Base-by-base conservation (phyloP, 2,797 vertebrate species). In the Emydoidea blandingii region DNA sequence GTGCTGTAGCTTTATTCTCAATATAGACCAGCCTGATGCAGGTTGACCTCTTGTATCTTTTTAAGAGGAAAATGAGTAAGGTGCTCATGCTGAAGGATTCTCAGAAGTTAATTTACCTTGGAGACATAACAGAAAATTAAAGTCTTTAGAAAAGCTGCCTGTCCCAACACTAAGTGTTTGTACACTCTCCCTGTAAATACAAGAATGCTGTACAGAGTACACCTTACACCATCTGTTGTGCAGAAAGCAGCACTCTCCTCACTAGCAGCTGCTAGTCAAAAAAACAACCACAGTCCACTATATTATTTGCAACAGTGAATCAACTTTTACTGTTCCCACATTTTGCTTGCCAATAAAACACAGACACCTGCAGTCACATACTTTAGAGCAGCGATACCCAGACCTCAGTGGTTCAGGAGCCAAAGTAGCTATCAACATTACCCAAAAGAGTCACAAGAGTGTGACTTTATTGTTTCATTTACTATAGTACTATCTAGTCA, bases 31-130 rank as follows among this genome's bases (percentile, higher is more conserved):
- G 49, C 4, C 47, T 79, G 56, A 90, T 65, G 56, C 47, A 89
- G 49, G 0, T 0, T 31, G 9, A 53, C 21, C 41, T 56, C 53
- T 88, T 11, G 0, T 14, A 11, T 52, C 12, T 52, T 74, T 87
- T 86, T 82, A 84, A 84, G 86, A 95, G 41, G 84, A 74, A 53
- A 37, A 89, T 0, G 0, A 68, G 59, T 54, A 59, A 23, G 41
- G 31, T 53, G 85, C 68, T 7, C 54, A 76, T 57, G 85, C n/a
- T 50, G 86, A 76, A 86, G 88, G 62, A 79, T 44, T 89, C 83
- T 94, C 10, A 23, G 44, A 23, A 1, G 0, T 56, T 95, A 56
- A 19, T 54, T 92, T 89, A 78, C 57, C n/a, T 83, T 47, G 31
- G 72, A 79, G 91, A 90, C 0, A 85, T 76, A 23, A 82, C 94